Evolutionary conservation across 2,113 vertebrate species (phyloP).

Genomic region (Arothron firmamentum): DNA sequence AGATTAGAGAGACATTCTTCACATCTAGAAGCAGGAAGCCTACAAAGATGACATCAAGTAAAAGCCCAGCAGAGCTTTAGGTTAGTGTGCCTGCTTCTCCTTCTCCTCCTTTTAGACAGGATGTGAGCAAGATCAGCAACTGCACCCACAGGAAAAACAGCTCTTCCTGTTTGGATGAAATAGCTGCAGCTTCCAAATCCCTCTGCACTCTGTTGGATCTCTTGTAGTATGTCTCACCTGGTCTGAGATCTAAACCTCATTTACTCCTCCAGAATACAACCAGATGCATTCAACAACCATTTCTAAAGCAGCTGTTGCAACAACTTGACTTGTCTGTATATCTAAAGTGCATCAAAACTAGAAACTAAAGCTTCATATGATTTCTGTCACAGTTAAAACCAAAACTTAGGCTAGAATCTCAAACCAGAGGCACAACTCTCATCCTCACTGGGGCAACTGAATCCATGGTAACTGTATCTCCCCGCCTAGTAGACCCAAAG

Average conservation of each 20-base stretch:
- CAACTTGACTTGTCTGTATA: background rate
- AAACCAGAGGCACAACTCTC: background rate
- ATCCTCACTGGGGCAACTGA: constrained; percentile 37
- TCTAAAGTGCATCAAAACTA: background rate
- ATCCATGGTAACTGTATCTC: constrained; percentile 47
- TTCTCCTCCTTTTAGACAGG: constrained; percentile 63
- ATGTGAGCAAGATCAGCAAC: constrained; percentile 60
- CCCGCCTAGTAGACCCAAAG: constrained; percentile 33
- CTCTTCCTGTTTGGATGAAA: constrained; percentile 74
- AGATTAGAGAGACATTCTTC: background rate
- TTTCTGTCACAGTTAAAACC: background rate
- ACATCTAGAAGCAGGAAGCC: background rate
- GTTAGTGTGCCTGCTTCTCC: constrained; percentile 55
- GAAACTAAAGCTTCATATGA: background rate
- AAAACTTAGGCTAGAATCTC: constrained; percentile 3
- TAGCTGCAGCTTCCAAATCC: constrained; percentile 50
- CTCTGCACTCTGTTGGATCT: constrained; percentile 39
- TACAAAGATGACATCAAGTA: constrained; percentile 21
- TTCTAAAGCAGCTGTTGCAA: background rate
- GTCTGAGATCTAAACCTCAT: constrained; percentile 12
- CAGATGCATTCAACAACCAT: background rate
- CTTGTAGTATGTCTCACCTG: constrained; percentile 22
- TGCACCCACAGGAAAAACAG: constrained; percentile 70
- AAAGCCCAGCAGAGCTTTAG: constrained; percentile 51
- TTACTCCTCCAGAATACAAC: background rate